Base-by-base conservation (phyloP, 2,888 invertebrate species). In the Dascillus cervinus region DNA sequence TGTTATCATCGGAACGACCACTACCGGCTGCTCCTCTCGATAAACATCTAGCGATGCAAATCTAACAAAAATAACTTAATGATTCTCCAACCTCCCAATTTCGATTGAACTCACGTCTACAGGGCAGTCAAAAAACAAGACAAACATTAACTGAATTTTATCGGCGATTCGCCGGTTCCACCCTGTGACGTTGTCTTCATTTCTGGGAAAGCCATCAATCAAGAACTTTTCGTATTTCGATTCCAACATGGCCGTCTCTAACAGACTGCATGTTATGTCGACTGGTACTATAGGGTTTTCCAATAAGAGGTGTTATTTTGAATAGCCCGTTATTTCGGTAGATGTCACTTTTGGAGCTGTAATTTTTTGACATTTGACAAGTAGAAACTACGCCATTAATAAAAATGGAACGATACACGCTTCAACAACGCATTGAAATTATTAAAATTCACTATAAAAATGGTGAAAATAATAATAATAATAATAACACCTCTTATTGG, bases 221-320 rank as follows among this genome's bases (percentile, higher is more conserved):
- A 99, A 74, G 63, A 97, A 99, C 34, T 82, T 80, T 25, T 73
- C 65, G 26, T 76, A 72, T 0, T 72, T 76, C 0, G 78, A 77
- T 19, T 69, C 67, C 55, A 77, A 64, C 74, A 81, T 80, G 11
- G 90, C 92, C 52, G 81, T 79, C 60, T 91, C 88, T 15, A 99
- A 66, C n/a, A 99, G 74, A 28, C 84, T 82, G 62, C 97, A 98
- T 8, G 98, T 99, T 44, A 99, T 92, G 66, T 91, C 92, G 0
- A 98, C 98, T 1, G 98, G 98, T 2, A 99, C 98, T 45, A 98
- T n/a, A n/a, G n/a, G n/a, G n/a, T n/a, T n/a, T n/a, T n/a, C n/a
- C n/a, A n/a, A n/a, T n/a, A n/a, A n/a, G n/a, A n/a, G n/a, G n/a
- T n/a, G n/a, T n/a, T n/a, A n/a, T n/a, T n/a, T n/a, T n/a, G n/a